Evolutionary conservation across 1,140 invertebrate species (phyloP).

Genomic region (Monomorium pharaonis): DNA sequence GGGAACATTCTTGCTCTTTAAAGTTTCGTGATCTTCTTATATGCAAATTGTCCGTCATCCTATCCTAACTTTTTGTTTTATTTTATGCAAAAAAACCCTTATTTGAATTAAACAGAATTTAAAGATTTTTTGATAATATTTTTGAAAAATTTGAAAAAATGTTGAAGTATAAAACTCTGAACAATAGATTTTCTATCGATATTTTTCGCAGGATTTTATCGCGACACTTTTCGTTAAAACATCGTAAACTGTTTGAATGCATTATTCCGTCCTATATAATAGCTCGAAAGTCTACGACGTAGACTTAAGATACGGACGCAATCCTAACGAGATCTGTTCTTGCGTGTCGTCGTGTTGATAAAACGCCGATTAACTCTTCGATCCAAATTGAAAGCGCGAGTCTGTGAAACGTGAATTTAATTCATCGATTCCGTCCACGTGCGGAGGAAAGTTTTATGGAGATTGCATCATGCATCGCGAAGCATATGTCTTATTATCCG

Average conservation of each 20-base stretch:
- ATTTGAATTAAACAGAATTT: background rate
- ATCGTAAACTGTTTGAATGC: slow-evolving; percentile 5
- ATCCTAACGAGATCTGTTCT: slow-evolving; percentile 13
- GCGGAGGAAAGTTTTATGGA: background rate
- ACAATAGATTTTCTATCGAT: background rate
- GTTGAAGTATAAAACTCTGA: background rate
- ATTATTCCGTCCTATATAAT: slow-evolving; percentile 25
- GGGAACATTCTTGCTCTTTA: background rate
- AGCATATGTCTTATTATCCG: background rate
- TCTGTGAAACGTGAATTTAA: background rate
- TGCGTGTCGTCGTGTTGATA: slow-evolving; percentile 19
- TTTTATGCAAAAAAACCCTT: background rate
- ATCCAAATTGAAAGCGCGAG: background rate
- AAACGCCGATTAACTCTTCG: background rate
- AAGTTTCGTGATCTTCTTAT: background rate
- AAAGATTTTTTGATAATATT: too few species aligned
- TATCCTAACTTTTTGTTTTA: background rate
- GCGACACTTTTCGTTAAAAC: slow-evolving; percentile 3
- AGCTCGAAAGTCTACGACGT: slow-evolving; percentile 41
- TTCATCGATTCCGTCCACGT: background rate
- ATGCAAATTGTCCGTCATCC: background rate
- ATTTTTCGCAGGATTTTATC: slow-evolving; percentile 8
- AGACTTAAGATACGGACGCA: slow-evolving; percentile 13
- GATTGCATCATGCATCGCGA: background rate
- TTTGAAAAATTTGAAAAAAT: slow-evolving; percentile 26